Evolutionary conservation across 64 coral and sea anemone species (phyloP).

Genomic region (Cladopsammia gracilis): DNA sequence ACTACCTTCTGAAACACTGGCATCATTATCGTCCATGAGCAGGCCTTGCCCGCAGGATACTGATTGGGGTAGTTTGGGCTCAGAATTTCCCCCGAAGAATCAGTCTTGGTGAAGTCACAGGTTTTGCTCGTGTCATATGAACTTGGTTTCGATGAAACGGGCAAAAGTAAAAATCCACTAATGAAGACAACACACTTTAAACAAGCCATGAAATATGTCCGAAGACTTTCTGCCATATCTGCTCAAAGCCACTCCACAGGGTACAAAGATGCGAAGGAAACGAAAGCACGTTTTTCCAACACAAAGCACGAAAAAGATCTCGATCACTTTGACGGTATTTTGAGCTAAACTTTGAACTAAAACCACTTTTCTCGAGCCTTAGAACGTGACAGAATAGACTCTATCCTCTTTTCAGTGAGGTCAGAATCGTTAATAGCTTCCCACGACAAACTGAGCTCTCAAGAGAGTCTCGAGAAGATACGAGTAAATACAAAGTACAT

Average conservation of each 20-base stretch:
- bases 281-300: not conserved
- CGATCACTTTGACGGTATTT: not conserved
- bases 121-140: not conserved
- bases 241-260: not conserved
- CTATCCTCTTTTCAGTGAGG: constrained; percentile 23
- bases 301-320: not conserved
- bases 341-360: not conserved
- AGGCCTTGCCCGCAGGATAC: constrained; percentile 16
- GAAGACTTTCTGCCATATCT: constrained; percentile 9
- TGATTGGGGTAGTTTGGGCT: constrained; percentile 51
- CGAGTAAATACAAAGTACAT: not conserved
- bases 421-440: constrained; percentile 49
- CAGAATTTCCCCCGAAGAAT: constrained; percentile 46
- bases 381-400: constrained; percentile 16
- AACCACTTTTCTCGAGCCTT: not conserved
- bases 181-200: not conserved
- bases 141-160: constrained; percentile 27
- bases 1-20: constrained; percentile 48
- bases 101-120: constrained; percentile 24
- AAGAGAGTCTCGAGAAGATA: too few relatives aligned
- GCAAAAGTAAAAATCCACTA: not conserved
- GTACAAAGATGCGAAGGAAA: not conserved
- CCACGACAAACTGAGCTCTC: not conserved
- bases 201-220: not conserved
- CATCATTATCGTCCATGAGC: constrained; percentile 48